phyloP scores from a whole-genome alignment of 2,888 invertebrate genomes.

The Formica aserva region DNA sequence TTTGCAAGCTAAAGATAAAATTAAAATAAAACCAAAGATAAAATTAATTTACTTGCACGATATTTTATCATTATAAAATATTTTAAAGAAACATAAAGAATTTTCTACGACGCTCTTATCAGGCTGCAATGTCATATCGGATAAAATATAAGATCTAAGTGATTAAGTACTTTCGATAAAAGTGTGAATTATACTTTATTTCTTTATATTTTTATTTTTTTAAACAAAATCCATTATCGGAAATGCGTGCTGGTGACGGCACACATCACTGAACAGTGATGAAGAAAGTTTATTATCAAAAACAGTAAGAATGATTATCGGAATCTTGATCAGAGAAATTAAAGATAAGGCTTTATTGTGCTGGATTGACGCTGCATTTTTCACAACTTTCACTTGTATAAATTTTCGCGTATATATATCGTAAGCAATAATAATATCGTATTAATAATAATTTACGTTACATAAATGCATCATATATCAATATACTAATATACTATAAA shows the following conservation, averaged over 20 bases:
- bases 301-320: background rate
- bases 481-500: no score
- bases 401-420: background rate
- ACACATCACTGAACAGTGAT: background rate
- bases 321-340: background rate
- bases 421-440: background rate
- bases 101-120: background rate
- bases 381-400: background rate
- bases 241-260: background rate
- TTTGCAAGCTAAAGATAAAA: background rate
- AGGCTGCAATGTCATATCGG: background rate
- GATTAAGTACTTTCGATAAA: background rate
- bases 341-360: background rate
- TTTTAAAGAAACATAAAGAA: background rate
- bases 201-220: background rate
- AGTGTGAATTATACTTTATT: background rate
- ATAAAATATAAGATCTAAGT: slow-evolving; percentile 16
- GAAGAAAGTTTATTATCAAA: background rate
- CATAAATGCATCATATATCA: background rate
- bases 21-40: background rate
- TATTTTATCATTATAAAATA: background rate
- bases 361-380: background rate
- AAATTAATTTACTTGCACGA: background rate
- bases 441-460: background rate
- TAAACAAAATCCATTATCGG: background rate